These are phyloP conservation scores for Chalcosyrphus nemorum DNA, from an alignment of 2,888 invertebrate species.

Conservation along the genomic window DNA sequence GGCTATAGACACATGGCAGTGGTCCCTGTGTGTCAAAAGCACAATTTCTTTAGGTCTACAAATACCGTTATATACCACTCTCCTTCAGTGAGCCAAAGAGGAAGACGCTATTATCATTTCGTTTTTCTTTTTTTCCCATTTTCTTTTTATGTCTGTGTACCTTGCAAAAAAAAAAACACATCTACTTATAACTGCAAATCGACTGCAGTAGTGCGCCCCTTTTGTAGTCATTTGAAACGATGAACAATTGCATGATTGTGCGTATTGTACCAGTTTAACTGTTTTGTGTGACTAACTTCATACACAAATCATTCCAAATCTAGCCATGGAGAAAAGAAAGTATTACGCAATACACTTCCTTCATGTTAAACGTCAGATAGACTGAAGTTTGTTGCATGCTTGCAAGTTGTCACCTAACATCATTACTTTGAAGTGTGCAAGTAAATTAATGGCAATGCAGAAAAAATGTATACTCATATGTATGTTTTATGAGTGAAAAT, in stretches of 20 bases:
- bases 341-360: conserved; percentile 66
- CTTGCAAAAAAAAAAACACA: conserved; percentile 9
- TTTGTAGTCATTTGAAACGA: conserved; percentile 20
- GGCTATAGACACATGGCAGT: conserved; percentile 23
- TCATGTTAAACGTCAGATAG: conserved; percentile 46
- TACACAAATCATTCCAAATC: conserved; percentile 57
- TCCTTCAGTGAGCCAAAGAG: conserved; percentile 17
- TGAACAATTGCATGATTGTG: conserved; percentile 56
- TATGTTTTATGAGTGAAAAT: conserved; percentile 23
- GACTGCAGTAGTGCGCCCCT: conserved; percentile 12
- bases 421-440: conserved; percentile 21
- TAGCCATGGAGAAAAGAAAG: conserved; percentile 53
- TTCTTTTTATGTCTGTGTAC: neutral
- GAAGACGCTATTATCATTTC: conserved; percentile 45
- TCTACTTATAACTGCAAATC: neutral
- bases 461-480: too few relatives aligned
- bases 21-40: conserved; percentile 24
- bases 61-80: neutral
- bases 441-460: conserved; percentile 32
- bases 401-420: conserved; percentile 29
- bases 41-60: neutral
- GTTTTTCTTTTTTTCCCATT: neutral
- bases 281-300: conserved; percentile 38
- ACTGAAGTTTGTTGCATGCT: conserved; percentile 28
- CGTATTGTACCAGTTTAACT: conserved; percentile 55